Evolutionary conservation across 2,888 invertebrate genomes (phyloP).

Genomic region (Crematogaster levior): DNA sequence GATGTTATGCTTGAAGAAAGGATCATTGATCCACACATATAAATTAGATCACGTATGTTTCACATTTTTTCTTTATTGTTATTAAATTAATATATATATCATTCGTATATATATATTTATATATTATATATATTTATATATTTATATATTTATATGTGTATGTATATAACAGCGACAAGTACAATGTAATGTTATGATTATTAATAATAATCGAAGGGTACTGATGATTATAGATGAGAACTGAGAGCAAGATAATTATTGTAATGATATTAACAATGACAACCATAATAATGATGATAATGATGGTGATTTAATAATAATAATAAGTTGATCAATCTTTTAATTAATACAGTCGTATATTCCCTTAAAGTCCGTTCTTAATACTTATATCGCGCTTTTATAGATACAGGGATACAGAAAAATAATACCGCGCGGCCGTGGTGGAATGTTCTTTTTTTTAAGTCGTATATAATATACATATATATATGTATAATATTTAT

Average conservation of each 20-base stretch:
- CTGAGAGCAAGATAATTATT: constrained; percentile 78
- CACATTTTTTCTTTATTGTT: constrained; percentile 83
- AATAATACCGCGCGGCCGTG: constrained; percentile 83
- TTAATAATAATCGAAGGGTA: constrained; percentile 82
- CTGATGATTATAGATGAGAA: constrained; percentile 80
- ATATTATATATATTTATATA: constrained; percentile 59
- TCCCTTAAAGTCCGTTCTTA: constrained; percentile 76
- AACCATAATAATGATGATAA: constrained; percentile 38
- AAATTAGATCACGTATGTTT: constrained; percentile 63
- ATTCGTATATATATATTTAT: constrained; percentile 64
- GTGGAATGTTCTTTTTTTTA: constrained; percentile 79
- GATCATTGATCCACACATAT: constrained; percentile 20
- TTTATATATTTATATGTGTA: constrained; percentile 78
- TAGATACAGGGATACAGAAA: constrained; percentile 85
- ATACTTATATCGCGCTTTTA: constrained; percentile 71
- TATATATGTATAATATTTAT: constrained; percentile 49
- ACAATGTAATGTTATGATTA: constrained; percentile 84
- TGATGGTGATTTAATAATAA: constrained; percentile 48
- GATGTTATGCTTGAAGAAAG: constrained; percentile 16
- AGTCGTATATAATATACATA: constrained; percentile 63
- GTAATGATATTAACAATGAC: constrained; percentile 65
- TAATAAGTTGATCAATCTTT: constrained; percentile 63
- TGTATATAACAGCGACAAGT: constrained; percentile 85
- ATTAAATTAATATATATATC: constrained; percentile 83
- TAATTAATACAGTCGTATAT: constrained; percentile 77